A percentile compares a stretch with the other conserved stretches of the same genome.
Conservation (phyloP, 64 coral and sea anemone species). For the Montipora capricornis region DNA sequence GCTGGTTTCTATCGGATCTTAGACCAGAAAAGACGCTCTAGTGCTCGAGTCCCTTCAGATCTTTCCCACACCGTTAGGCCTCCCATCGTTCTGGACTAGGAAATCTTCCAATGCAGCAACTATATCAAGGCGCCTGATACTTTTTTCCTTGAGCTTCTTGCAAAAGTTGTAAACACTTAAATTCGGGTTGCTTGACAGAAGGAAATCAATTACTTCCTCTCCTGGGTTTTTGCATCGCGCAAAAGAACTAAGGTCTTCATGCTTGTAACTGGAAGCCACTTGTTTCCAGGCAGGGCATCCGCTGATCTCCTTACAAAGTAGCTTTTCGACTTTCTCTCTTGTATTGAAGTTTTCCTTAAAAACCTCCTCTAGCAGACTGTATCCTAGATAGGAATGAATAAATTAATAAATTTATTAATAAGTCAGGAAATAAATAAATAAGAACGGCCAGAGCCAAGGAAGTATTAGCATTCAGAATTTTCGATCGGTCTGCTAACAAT, state of each 20-base stretch:
- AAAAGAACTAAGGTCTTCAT: neutral
- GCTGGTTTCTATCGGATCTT: no score
- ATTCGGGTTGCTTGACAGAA: neutral
- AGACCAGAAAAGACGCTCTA: no score
- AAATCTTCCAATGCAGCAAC: neutral
- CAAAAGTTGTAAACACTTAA: conserved; percentile 19
- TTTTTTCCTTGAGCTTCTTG: neutral
- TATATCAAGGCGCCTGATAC: conserved; percentile 3
- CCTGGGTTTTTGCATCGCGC: neutral
- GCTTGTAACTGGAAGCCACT: neutral
- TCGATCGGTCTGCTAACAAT: no score
- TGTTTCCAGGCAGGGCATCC: neutral
- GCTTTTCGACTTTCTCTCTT: neutral
- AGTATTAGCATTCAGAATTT: no score
- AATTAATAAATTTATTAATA: no score
- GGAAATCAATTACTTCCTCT: neutral
- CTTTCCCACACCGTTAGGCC: neutral
- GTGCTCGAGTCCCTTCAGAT: no score
- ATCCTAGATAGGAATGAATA: no score
- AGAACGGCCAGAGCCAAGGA: no score
- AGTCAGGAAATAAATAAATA: no score
- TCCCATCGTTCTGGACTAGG: neutral
- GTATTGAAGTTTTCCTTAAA: neutral
- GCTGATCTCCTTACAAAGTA: neutral
- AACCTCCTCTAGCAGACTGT: no score